phyloP scores from a whole-genome alignment of 2,888 invertebrate genomes.

The Sympetrum striolatum region DNA sequence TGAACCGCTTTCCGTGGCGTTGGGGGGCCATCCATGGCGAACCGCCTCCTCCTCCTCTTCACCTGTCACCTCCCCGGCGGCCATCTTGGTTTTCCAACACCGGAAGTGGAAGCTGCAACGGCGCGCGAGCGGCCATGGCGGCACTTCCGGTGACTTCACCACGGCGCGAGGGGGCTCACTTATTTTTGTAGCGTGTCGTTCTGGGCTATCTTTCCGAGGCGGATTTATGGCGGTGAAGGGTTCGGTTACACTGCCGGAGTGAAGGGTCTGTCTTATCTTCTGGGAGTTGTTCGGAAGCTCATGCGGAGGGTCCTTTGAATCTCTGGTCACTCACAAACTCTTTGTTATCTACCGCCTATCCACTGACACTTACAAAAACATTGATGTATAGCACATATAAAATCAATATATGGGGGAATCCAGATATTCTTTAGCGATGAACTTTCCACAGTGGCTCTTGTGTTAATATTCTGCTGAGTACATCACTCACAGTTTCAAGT shows the following conservation, averaged over 20 bases:
- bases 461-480: too few species aligned
- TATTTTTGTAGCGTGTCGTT: neutral
- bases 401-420: too few species aligned
- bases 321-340: too few species aligned
- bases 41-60: conserved; percentile 10
- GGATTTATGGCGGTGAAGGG: neutral
- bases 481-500: too few species aligned
- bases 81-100: conserved; percentile 22
- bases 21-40: conserved; percentile 23
- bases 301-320: too few species aligned
- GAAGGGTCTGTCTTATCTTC: neutral
- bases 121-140: conserved; percentile 39
- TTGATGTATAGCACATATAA: too few species aligned
- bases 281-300: neutral
- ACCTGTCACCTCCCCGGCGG: conserved; percentile 41
- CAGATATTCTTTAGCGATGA: too few species aligned
- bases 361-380: too few species aligned
- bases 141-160: conserved; percentile 40
- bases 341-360: too few species aligned
- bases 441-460: too few species aligned
- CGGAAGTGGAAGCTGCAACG: conserved; percentile 41
- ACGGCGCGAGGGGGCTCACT: conserved; percentile 6
- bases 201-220: neutral
- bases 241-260: neutral
- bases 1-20: conserved; percentile 2